Evolutionary conservation across 2,888 invertebrate species (phyloP).

Genomic region (Dryadula phaetusa): DNA sequence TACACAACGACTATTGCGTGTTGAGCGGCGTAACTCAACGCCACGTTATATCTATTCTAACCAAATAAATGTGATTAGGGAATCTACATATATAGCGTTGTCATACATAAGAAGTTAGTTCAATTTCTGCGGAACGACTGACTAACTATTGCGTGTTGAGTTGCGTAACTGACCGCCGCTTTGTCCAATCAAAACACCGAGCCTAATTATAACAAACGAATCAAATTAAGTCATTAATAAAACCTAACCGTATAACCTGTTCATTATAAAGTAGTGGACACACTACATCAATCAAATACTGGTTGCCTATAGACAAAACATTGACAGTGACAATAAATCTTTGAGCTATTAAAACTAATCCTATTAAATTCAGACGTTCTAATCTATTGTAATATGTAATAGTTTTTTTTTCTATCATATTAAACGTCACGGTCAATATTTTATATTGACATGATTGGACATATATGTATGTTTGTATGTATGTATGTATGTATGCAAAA

Average conservation of each 20-base stretch:
- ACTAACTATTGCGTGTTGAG: too few species aligned
- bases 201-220: too few species aligned
- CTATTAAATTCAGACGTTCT: constrained; percentile 43
- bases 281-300: constrained; percentile 44
- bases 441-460: constrained; percentile 17
- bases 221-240: constrained; percentile 42
- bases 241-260: constrained; percentile 34
- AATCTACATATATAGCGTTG: too few species aligned
- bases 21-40: too few species aligned
- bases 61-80: too few species aligned
- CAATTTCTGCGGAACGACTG: too few species aligned
- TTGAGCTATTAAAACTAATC: constrained; percentile 42
- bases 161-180: too few species aligned
- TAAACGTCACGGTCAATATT: constrained; percentile 30
- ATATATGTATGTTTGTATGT: neutral
- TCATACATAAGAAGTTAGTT: too few species aligned
- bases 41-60: too few species aligned
- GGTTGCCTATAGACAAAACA: constrained; percentile 41
- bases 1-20: too few species aligned
- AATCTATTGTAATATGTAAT: constrained; percentile 36
- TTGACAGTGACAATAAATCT: constrained; percentile 48
- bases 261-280: constrained; percentile 40
- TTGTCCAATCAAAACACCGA: too few species aligned
- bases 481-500: neutral
- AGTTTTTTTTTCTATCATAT: constrained; percentile 24